These are phyloP conservation scores for Diadophis punctatus DNA, from an alignment of 2,113 vertebrate genomes.

Conservation along the genomic window DNA sequence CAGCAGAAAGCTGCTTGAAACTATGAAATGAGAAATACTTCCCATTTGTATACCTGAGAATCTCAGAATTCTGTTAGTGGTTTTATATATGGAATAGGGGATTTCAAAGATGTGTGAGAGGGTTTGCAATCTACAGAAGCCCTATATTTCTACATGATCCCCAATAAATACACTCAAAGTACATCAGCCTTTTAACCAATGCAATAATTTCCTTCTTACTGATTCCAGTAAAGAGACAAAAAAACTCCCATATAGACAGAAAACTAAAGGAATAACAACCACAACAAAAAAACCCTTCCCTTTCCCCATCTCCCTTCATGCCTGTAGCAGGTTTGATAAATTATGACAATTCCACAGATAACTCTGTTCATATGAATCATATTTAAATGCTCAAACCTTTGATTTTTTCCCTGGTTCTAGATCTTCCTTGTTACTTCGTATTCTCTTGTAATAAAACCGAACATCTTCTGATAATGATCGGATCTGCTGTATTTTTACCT, in stretches of 20 bases:
- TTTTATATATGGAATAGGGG: not conserved
- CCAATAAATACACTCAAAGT: not conserved
- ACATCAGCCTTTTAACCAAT: not conserved
- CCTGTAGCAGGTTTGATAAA: not conserved
- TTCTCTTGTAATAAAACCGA: slow-evolving; percentile 90
- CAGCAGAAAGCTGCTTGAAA: not conserved
- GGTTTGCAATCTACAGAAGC: not conserved
- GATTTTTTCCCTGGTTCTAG: slow-evolving; percentile 92
- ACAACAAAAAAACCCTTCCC: not conserved
- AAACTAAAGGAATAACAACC: not conserved
- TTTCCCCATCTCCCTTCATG: not conserved
- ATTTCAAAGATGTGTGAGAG: not conserved
- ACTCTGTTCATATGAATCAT: slow-evolving; percentile 12
- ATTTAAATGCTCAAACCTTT: slow-evolving; percentile 76
- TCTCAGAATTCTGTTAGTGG: not conserved
- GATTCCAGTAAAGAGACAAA: not conserved
- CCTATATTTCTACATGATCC: no score
- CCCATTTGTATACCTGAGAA: not conserved
- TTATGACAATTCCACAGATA: not conserved
- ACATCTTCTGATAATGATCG: slow-evolving; percentile 88
- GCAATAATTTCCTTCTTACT: not conserved
- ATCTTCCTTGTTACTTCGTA: slow-evolving; percentile 91
- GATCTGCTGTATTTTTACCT: slow-evolving; percentile 91
- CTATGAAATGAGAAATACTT: not conserved
- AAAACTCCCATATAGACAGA: not conserved